Base-by-base conservation (phyloP, 2,797 vertebrate species). In the Notolepis coatsorum region DNA sequence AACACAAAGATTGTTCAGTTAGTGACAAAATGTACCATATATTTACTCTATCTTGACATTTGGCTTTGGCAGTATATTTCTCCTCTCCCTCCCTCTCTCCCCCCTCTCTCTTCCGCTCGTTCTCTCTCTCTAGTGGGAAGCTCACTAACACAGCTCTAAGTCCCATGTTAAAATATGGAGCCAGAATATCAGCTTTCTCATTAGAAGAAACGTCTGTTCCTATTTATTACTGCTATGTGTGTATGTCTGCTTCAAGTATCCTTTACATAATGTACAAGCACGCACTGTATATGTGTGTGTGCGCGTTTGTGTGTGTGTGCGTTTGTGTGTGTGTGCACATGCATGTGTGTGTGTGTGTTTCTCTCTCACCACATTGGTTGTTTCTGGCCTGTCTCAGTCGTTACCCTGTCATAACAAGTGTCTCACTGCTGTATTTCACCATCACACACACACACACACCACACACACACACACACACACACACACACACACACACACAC, bases 351-450 rank as follows among this genome's bases (percentile, higher is more conserved):
- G 35, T 35, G 53, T 53, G 65, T 61, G 33, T 71, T 4, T 31
- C 28, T 46, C 9, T 37, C 33, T 12, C 33, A 37, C n/a, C 33
- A 39, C 38, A 75, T 69, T 50, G 43, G 48, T 75, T 74, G 85
- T 76, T 73, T 86, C 91, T 91, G 91, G 82, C 71, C 82, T 84
- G 64, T 85, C 74, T 90, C 90, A 89, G 77, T 91, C 80, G 62
- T 81, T 87, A 81, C 77, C 70, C 73, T 85, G 87, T 91, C 90
- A 91, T 85, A 91, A 89, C 88, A 89, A 80, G 74, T 76, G 63
- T 78, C 77, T 72, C 27, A 23, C 54, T 7, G 51, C 59, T 54
- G 74, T 84, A 80, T 84, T 87, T 84, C 75, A 87, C 77, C 68
- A 27, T 18, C 17, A n/a, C n/a, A n/a, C n/a, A n/a, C n/a, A n/a